Conservation (phyloP, 2,113 vertebrate species). For the Xiphophorus maculatus region DNA sequence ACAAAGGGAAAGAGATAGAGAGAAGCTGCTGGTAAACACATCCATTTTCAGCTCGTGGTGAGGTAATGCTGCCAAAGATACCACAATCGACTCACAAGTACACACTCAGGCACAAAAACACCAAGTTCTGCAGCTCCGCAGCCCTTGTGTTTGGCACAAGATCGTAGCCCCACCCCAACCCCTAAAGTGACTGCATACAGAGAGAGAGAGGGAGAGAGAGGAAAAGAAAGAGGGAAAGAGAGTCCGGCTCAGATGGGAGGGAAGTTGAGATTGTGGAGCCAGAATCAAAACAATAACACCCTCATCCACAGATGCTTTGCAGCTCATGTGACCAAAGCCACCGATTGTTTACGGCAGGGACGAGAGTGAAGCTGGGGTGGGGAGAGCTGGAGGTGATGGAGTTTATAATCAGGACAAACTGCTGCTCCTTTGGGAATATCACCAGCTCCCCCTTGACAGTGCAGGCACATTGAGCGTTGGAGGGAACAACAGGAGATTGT, state of each 20-base stretch:
- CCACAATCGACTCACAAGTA: constrained; percentile 16
- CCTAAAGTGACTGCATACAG: constrained; percentile 27
- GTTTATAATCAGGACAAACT: constrained; percentile 49
- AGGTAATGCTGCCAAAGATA: constrained; percentile 55
- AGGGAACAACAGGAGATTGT: constrained; percentile 45
- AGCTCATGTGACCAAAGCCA: constrained; percentile 53
- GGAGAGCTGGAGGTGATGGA: constrained; percentile 40
- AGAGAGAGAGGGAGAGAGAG: constrained; percentile 1
- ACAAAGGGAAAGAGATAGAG: constrained; percentile 15
- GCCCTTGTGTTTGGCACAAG: constrained; percentile 63
- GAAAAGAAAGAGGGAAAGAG: background rate
- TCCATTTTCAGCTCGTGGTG: constrained; percentile 59
- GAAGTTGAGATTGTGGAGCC: constrained; percentile 43
- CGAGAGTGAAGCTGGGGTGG: background rate
- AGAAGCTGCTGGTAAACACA: constrained; percentile 61
- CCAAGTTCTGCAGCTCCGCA: constrained; percentile 59
- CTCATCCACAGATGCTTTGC: constrained; percentile 46
- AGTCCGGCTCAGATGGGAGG: constrained; percentile 28
- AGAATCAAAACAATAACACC: constrained; percentile 75
- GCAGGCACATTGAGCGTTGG: constrained; percentile 12
- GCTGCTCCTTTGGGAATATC: constrained; percentile 47
- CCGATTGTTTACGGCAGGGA: constrained; percentile 53
- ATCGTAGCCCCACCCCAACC: constrained; percentile 48
- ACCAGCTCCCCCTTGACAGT: constrained; percentile 7
- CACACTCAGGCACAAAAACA: constrained; percentile 30